Evolutionary conservation across 2,113 vertebrate species (phyloP).

Genomic region (Oreocharis arfaki): DNA sequence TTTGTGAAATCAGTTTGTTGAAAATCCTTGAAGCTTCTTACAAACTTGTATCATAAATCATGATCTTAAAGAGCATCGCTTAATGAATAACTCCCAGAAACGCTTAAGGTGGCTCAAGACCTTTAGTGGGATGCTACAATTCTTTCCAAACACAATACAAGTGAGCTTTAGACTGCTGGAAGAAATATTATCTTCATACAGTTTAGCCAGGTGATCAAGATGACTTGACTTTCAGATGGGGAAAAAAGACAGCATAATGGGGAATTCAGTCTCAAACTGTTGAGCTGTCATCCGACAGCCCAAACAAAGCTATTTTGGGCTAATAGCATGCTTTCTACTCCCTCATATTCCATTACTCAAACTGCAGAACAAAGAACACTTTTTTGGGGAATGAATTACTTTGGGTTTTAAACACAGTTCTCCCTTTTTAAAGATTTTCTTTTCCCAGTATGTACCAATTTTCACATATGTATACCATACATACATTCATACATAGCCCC

Average conservation of each 20-base stretch:
- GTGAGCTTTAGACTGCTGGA: neutral
- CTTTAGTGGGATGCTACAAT: neutral
- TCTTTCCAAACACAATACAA: neutral
- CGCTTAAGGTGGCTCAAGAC: neutral
- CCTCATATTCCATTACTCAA: neutral
- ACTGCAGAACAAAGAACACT: neutral
- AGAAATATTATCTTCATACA: neutral
- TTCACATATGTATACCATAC: neutral
- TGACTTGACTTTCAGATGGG: neutral
- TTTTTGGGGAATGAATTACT: neutral
- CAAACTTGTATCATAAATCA: neutral
- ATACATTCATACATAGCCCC: neutral
- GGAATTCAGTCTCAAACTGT: neutral
- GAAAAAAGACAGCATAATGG: neutral
- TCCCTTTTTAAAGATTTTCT: neutral
- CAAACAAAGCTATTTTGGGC: slow-evolving; percentile 19
- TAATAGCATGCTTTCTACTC: neutral
- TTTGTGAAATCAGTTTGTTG: neutral
- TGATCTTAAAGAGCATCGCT: neutral
- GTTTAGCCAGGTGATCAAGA: neutral
- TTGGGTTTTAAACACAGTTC: neutral
- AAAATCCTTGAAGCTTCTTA: neutral
- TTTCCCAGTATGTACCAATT: neutral
- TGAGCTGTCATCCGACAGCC: slow-evolving; percentile 17
- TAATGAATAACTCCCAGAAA: neutral